Conservation (phyloP, 2,797 vertebrate genomes). For the Ctenochaetus hawaiiensis region DNA sequence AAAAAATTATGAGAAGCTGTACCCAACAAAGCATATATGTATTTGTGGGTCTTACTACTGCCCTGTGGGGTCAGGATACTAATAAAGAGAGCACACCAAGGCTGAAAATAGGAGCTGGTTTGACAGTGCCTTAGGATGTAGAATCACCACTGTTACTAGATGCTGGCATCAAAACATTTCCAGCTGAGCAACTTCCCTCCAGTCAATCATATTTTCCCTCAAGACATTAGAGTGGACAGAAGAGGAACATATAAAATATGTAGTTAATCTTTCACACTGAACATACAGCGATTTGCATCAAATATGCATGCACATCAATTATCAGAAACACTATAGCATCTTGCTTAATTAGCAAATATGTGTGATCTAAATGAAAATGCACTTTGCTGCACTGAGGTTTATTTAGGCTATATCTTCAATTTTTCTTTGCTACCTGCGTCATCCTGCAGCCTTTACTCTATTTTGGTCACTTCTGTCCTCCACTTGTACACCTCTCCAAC, state of each 20-base stretch:
- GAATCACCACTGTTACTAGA: background rate
- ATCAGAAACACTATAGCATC: slow-evolving; percentile 13
- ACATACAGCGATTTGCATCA: background rate
- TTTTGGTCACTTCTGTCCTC: slow-evolving; percentile 59
- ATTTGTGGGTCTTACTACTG: background rate
- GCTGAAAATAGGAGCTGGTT: background rate
- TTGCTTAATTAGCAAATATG: slow-evolving; percentile 19
- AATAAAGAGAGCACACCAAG: background rate
- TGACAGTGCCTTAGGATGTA: background rate
- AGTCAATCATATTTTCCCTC: background rate
- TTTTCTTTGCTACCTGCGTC: slow-evolving; percentile 35
- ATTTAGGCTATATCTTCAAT: slow-evolving; percentile 45
- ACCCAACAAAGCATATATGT: background rate
- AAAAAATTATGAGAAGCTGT: background rate
- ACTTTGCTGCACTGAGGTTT: slow-evolving; percentile 32
- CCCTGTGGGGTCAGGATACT: background rate
- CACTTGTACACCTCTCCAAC: slow-evolving; percentile 45
- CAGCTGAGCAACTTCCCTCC: background rate
- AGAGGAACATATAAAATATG: background rate
- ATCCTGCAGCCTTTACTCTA: slow-evolving; percentile 47
- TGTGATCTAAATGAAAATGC: slow-evolving; percentile 31
- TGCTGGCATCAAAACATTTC: background rate
- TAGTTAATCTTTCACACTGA: background rate
- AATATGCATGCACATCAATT: slow-evolving; percentile 21
- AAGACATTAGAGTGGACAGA: background rate